Conservation (phyloP, 2,888 invertebrate species). For the Stenurella melanura region DNA sequence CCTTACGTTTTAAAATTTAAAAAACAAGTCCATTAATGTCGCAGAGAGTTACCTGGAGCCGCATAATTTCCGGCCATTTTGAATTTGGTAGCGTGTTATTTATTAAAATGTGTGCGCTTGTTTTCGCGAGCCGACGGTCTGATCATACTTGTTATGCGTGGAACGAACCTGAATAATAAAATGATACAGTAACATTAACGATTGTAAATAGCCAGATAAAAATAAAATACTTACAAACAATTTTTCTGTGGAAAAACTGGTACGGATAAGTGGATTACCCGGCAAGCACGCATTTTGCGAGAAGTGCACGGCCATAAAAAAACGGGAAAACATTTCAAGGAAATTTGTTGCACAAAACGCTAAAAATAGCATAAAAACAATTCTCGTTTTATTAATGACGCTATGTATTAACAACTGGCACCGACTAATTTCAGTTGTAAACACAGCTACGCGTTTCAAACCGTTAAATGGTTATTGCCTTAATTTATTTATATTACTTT, state of each 20-base stretch:
- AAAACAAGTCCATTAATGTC: background rate
- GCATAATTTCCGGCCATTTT: conserved; percentile 7
- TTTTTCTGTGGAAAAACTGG: conserved; percentile 11
- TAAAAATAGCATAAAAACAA: conserved; percentile 33
- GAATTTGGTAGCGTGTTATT: conserved; percentile 7
- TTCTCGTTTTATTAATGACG: conserved; percentile 23
- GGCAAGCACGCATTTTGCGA: background rate
- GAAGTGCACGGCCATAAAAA: background rate
- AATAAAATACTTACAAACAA: background rate
- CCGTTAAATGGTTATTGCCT: conserved; percentile 2
- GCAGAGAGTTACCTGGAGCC: background rate
- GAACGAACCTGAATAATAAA: background rate
- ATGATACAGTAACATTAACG: background rate
- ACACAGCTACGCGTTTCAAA: conserved; percentile 4
- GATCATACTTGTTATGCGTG: conserved; percentile 7
- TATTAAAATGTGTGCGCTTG: conserved; percentile 2
- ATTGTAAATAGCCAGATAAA: conserved; percentile 7
- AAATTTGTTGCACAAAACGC: conserved; percentile 14
- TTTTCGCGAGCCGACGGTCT: background rate
- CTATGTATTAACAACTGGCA: conserved; percentile 14
- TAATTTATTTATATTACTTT: background rate
- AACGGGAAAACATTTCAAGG: conserved; percentile 13
- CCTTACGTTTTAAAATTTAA: no score
- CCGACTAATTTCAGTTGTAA: conserved; percentile 26
- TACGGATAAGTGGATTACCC: background rate